Conservation (phyloP, 2,888 invertebrate species). For the Brachyopa scutellaris region DNA sequence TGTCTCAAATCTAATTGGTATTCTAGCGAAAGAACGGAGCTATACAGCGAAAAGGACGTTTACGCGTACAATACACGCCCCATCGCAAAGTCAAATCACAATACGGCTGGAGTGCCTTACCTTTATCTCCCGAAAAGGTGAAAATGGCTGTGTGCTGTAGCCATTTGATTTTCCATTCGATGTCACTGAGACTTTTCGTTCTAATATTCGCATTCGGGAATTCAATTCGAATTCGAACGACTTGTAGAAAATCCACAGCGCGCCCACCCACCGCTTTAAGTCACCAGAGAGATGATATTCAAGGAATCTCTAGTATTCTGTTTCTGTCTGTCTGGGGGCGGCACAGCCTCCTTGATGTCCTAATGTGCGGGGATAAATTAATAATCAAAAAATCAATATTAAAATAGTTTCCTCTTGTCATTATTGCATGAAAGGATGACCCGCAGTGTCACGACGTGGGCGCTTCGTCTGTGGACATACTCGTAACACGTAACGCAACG, state of each 20-base stretch:
- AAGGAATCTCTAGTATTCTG: conserved; percentile 6
- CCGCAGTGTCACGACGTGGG: conserved; percentile 2
- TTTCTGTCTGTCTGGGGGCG: background rate
- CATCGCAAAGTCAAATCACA: conserved; percentile 37
- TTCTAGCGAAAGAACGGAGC: conserved; percentile 23
- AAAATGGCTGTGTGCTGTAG: conserved; percentile 7
- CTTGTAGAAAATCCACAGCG: background rate
- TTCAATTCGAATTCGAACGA: background rate
- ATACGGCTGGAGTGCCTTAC: too few species aligned
- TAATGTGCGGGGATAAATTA: conserved; percentile 41
- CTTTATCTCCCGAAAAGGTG: conserved; percentile 31
- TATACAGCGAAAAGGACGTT: conserved; percentile 28
- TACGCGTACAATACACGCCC: conserved; percentile 18
- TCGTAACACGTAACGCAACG: too few species aligned
- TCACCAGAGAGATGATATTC: conserved; percentile 7
- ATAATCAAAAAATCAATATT: conserved; percentile 59
- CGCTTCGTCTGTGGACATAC: too few species aligned
- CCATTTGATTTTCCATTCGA: conserved; percentile 19
- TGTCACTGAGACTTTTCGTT: conserved; percentile 2
- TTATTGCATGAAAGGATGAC: conserved; percentile 23
- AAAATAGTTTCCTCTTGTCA: conserved; percentile 48
- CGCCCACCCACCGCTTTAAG: background rate
- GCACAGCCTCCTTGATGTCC: conserved; percentile 22
- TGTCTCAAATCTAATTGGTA: conserved; percentile 57
- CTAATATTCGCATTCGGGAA: background rate